A percentile compares a stretch with the other conserved stretches of the same genome.
These are phyloP conservation scores for Ooceraea biroi DNA, from an alignment of 1,140 invertebrate genomes.

Conservation along the genomic window DNA sequence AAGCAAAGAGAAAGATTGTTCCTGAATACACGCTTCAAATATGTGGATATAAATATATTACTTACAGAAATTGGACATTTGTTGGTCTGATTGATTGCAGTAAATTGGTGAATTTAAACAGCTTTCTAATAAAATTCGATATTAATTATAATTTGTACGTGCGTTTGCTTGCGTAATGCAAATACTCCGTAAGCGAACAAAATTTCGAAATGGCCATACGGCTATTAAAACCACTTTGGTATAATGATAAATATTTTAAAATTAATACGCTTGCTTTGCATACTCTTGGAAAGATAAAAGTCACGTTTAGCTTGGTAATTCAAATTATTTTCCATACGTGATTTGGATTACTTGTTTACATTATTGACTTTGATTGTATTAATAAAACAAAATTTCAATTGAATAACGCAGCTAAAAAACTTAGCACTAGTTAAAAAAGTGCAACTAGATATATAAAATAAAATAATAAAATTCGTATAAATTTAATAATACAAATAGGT, in stretches of 20 bases:
- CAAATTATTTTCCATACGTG: not conserved
- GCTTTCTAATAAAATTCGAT: constrained; percentile 23
- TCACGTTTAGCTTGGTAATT: constrained; percentile 13
- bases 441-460: too few species aligned
- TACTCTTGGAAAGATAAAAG: constrained; percentile 4
- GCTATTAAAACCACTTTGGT: constrained; percentile 33
- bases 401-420: too few species aligned
- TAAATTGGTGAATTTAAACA: constrained; percentile 18
- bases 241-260: constrained; percentile 36
- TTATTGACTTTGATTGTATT: not conserved
- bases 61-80: not conserved
- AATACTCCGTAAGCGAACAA: constrained; percentile 18
- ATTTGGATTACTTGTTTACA: not conserved
- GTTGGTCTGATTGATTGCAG: not conserved
- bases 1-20: not conserved
- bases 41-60: not conserved
- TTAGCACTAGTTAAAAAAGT: too few species aligned
- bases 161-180: not conserved
- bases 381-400: too few species aligned
- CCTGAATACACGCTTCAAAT: not conserved
- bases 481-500: too few species aligned
- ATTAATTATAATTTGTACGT: constrained; percentile 37
- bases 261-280: constrained; percentile 30
- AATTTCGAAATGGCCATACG: constrained; percentile 21
- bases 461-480: too few species aligned